A percentile compares a stretch with the other conserved stretches of the same genome.
Conservation (phyloP, 1,140 invertebrate genomes). For the Drosophila lacteicornis region DNA sequence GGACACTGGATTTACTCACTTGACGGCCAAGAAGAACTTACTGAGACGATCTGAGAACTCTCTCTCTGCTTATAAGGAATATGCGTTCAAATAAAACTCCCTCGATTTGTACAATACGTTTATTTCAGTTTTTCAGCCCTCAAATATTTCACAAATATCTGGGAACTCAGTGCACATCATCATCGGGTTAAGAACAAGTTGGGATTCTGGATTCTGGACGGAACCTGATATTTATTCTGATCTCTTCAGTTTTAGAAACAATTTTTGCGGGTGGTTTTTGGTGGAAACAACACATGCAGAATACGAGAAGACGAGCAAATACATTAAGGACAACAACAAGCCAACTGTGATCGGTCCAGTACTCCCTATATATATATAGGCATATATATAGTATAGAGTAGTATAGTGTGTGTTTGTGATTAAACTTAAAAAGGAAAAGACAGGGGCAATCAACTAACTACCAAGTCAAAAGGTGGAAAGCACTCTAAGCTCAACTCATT, state of each 20-base stretch:
- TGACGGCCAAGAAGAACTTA: conserved; percentile 33
- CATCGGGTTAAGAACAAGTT: conserved; percentile 1
- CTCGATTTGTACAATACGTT: conserved; percentile 47
- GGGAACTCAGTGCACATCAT: neutral
- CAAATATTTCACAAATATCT: conserved; percentile 28
- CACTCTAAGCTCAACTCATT: conserved; percentile 22
- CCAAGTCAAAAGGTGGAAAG: conserved; percentile 10
- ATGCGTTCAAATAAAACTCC: conserved; percentile 41
- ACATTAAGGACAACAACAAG: conserved; percentile 41
- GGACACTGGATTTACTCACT: conserved; percentile 31
- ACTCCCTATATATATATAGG: conserved; percentile 10
- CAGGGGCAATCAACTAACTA: conserved; percentile 33
- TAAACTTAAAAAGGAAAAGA: conserved; percentile 3
- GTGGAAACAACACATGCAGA: conserved; percentile 27
- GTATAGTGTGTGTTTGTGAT: conserved; percentile 12
- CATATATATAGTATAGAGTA: neutral
- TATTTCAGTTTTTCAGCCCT: conserved; percentile 30
- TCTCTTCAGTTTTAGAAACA: conserved; percentile 24
- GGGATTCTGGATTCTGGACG: neutral
- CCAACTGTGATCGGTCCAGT: conserved; percentile 34
- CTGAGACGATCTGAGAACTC: conserved; percentile 1
- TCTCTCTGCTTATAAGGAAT: too few species aligned
- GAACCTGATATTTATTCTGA: conserved; percentile 1
- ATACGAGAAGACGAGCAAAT: conserved; percentile 22
- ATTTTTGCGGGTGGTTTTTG: conserved; percentile 27